Evolutionary conservation across 2,797 vertebrate species (phyloP).

Genomic region (Brachyrhaphis roseni): DNA sequence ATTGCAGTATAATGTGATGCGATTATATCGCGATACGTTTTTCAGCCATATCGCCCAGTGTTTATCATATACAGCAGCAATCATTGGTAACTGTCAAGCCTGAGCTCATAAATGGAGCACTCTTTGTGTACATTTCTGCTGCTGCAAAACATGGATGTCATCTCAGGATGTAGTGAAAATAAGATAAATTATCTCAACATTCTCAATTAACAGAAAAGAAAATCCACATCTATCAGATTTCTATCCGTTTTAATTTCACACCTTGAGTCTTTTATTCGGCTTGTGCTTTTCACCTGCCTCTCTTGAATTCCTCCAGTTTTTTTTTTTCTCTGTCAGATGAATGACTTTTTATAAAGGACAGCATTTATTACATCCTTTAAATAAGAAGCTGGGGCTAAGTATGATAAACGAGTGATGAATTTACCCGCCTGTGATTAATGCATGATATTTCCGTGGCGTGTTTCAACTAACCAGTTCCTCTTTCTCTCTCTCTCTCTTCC

Average conservation of each 20-base stretch:
- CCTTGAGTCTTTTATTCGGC: neutral
- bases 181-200: neutral
- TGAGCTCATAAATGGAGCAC: slow-evolving; percentile 12
- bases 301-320: slow-evolving; percentile 29
- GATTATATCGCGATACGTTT: too few species aligned
- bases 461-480: slow-evolving; percentile 56
- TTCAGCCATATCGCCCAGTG: neutral
- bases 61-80: slow-evolving; percentile 12
- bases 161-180: neutral
- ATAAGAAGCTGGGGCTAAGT: slow-evolving; percentile 62
- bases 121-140: neutral
- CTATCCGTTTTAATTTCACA: neutral
- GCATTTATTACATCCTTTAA: slow-evolving; percentile 61
- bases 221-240: neutral
- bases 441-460: slow-evolving; percentile 28
- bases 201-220: neutral
- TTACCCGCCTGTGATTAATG: slow-evolving; percentile 67
- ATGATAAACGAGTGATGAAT: slow-evolving; percentile 74
- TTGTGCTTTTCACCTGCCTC: neutral
- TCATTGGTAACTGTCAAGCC: neutral
- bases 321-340: slow-evolving; percentile 47
- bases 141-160: slow-evolving; percentile 28
- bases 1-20: too few species aligned
- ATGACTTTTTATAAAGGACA: slow-evolving; percentile 65
- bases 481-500: slow-evolving; percentile 1